Base-by-base conservation (phyloP, 2,797 vertebrate genomes). In the Fistularia tabacaria region DNA sequence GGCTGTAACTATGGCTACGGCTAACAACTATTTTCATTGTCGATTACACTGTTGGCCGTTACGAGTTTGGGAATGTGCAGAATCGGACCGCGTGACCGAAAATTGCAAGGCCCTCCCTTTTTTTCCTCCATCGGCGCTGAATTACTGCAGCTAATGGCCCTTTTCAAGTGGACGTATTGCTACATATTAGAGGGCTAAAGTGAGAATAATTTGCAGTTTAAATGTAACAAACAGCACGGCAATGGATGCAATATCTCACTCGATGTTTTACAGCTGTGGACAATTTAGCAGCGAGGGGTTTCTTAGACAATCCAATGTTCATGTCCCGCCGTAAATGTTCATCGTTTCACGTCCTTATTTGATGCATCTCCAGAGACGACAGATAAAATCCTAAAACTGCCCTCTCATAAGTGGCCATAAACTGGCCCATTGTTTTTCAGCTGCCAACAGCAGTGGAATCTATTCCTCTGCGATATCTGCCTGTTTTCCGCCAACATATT, bases 121-220 rank as follows among this genome's bases (percentile, higher is more conserved):
- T 65, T 50, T 11, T 38, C 46, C 9, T 42, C 54, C 14, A 48
- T 7, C 39, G 43, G 10, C 51, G 43, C 36, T 52, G 56, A 73
- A 51, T 13, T 25, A 76, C 58, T 62, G 54, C 49, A 65, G 64
- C 65, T 68, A 70, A 67, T 73, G 61, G 59, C 54, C 51, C 64
- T 57, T 72, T 73, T 64, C 15, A 61, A 63, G 56, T 77, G 53
- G 66, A 51, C 59, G 58, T 66, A 69, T 72, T 59, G 62, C 37
- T 48, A 43, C 48, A 70, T 73, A 50, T 77, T 67, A 46, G 44
- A 50, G 57, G 72, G 59, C 5, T 54, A 69, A 73, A 45, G 47
- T 47, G 48, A 51, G 61, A 57, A 57, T 76, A 75, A 83, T 79
- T 79, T 79, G 39, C 57, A 56, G 25, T 25, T 25, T 25, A 25